These are phyloP conservation scores for Pristis pectinata DNA, from an alignment of 2,797 vertebrate genomes.

Conservation along the genomic window DNA sequence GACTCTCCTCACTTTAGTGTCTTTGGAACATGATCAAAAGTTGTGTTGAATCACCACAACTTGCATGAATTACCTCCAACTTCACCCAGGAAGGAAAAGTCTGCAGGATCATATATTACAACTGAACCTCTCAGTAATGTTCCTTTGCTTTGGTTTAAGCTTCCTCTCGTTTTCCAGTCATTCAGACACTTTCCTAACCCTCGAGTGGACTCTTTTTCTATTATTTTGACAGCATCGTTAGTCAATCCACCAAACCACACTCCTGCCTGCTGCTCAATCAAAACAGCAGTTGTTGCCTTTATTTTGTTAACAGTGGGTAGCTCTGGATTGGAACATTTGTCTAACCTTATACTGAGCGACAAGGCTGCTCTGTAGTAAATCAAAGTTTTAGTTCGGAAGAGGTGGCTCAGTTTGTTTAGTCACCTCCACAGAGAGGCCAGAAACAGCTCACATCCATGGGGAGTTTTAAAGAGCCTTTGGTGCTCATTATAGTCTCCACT, in stretches of 20 bases:
- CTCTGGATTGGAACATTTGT: slow-evolving; percentile 1
- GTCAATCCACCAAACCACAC: slow-evolving; percentile 1
- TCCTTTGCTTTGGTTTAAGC: background rate
- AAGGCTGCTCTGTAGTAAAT: slow-evolving; percentile 21
- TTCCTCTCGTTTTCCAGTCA: background rate
- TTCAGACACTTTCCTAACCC: slow-evolving; percentile 2
- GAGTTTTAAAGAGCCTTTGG: background rate
- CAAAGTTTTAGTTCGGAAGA: slow-evolving; percentile 16
- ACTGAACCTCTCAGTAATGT: slow-evolving; percentile 2
- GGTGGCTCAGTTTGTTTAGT: background rate
- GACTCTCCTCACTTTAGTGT: background rate
- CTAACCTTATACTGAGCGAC: background rate
- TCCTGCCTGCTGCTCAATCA: slow-evolving; percentile 2
- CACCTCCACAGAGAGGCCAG: background rate
- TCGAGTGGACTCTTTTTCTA: background rate
- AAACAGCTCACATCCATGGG: background rate
- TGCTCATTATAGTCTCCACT: slow-evolving; percentile 4
- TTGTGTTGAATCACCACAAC: background rate
- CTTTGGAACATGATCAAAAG: slow-evolving; percentile 15
- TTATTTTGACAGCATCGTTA: slow-evolving; percentile 27
- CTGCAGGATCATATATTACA: background rate
- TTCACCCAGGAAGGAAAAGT: background rate
- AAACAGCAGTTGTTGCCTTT: slow-evolving; percentile 28
- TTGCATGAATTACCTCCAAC: background rate
- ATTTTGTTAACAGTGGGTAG: slow-evolving; percentile 25